Base-by-base conservation (phyloP, 2,888 invertebrate species). In the Apodemia arnacis region DNA sequence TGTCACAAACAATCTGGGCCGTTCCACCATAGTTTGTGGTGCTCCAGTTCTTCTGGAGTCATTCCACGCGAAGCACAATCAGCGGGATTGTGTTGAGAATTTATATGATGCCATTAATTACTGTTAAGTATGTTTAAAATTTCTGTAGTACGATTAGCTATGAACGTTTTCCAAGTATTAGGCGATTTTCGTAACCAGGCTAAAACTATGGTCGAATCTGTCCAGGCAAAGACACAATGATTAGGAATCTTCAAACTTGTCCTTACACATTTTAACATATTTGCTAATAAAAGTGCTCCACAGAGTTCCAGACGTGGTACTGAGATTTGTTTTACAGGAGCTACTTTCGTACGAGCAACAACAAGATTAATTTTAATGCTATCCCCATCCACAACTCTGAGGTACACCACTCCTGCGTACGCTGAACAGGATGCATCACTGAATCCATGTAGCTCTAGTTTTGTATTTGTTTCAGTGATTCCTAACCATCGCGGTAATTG, bases 381-480 rank as follows among this genome's bases (percentile, higher is more conserved):
- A 27, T 83, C 63, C 24, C 41, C 4, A 8, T 38, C 31, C 18
- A 31, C 54, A 83, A 72, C 78, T 73, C 82, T 78, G 63, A 77
- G 82, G 15, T 83, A 83, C 72, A 78, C 78, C 11, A 83, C 78
- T 54, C 63, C 77, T 15, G 83, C 83, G 66, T 83, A 83, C 15
- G 83, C 83, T 24, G 63, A 27, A 78, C 83, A 78, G 15, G 77
- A 82, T 11, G 82, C 83, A 78, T 78, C 49, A 31, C 75, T 18
- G 31, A 76, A 76, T 13, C 73, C 78, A 66, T 66, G 75, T 8
- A 76, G 59, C 2, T 76, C 75, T n/a, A 49, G 18, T 34, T 5
- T 59, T 31, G 31, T 44, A 31, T 3, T 44, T 15, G 44, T 44
- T 15, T 44, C 44, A 44, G 4, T 44, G 44, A 59, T 59, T 6